Base-by-base conservation (phyloP, 2,888 invertebrate species). In the Polyommatus icarus region DNA sequence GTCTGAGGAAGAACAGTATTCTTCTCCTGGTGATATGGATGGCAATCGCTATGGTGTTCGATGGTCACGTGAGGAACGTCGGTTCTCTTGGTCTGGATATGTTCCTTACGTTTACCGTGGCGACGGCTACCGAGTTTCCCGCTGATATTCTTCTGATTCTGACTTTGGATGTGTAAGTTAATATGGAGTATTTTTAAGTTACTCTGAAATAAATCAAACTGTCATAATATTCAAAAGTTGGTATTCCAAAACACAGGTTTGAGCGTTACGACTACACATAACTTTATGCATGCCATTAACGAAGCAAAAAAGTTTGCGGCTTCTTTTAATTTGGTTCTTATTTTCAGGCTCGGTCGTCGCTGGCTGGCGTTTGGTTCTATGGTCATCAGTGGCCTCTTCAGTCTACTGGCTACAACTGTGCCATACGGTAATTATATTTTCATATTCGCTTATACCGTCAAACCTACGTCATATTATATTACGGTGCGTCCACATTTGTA, bases 11-110 rank as follows among this genome's bases (percentile, higher is more conserved):
- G 77, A 96, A 96, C 81, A 90, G 97, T 8, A 89, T 98, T 71
- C 91, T 98, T 0, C 92, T 98, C 0, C 96, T 97, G 77, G 79
- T 97, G 18, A 97, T 98, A 81, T 98, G 98, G 98, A 97, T 97
- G 95, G 95, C 96, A 15, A 97, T 97, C 54, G 97, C 97, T 0
- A 91, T 98, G 90, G 97, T 97, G 0, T 98, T 98, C 87, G 98
- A 98, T 85, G 98, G 98, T 0, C 98, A 98, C 86, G 98, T 98
- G 20, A 95, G 98, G 83, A 98, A 98, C 85, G 98, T 98, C 0
- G 97, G 97, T 3, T 96, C 97, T 12, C 90, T 98, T 59, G 97
- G 97, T 0, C 89, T 97, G 81, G 96, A 97, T 84, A 95, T 98
- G 81, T 98, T 97, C 86, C 87, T 97, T 78, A 98, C 98, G 0